Conservation (phyloP, 2,888 invertebrate species). For the Palloptera scutellata region DNA sequence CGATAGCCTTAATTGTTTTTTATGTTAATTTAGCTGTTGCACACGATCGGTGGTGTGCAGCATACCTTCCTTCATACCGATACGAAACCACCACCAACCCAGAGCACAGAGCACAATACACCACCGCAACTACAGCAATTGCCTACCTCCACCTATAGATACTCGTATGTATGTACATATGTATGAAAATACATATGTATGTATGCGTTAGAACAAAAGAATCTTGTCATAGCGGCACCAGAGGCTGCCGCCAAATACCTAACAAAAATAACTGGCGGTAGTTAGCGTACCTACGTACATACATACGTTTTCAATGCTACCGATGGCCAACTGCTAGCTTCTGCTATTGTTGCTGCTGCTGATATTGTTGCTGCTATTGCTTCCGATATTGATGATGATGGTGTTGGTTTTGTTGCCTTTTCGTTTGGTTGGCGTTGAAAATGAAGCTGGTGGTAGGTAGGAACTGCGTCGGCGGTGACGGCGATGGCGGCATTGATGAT, state of each 20-base stretch:
- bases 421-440: background rate
- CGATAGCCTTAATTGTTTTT: slow-evolving; percentile 50
- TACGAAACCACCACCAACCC: too few species aligned
- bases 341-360: background rate
- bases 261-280: background rate
- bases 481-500: background rate
- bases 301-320: background rate
- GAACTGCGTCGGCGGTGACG: slow-evolving; percentile 18
- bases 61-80: slow-evolving; percentile 2
- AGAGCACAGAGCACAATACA: too few species aligned
- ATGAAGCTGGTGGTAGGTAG: slow-evolving; percentile 1
- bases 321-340: background rate
- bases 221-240: slow-evolving; percentile 9
- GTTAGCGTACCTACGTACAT: too few species aligned
- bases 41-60: slow-evolving; percentile 35
- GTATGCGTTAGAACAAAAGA: slow-evolving; percentile 2
- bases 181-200: background rate
- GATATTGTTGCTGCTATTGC: slow-evolving; percentile 1
- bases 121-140: too few species aligned
- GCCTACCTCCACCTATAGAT: too few species aligned
- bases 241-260: background rate
- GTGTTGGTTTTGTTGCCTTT: background rate
- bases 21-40: slow-evolving; percentile 49
- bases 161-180: background rate
- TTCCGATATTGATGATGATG: background rate